Evolutionary conservation across 1,140 invertebrate species (phyloP).

Genomic region (Zaprionus nigranus): DNA sequence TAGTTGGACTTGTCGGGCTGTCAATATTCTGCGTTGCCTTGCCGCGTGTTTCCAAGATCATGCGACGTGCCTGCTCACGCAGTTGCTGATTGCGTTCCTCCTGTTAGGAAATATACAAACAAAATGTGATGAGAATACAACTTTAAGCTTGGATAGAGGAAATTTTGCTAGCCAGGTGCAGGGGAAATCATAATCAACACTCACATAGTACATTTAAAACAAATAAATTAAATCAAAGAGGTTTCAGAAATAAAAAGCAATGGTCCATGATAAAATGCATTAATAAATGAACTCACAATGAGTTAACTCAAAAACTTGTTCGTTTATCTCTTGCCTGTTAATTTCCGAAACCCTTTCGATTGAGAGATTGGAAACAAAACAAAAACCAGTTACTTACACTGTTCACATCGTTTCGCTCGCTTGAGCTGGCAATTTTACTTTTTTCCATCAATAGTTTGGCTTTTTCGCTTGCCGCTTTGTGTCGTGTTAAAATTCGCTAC

Average conservation of each 20-base stretch:
- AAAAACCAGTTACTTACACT: slow-evolving; percentile 75
- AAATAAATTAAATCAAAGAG: neutral
- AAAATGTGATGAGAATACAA: slow-evolving; percentile 29
- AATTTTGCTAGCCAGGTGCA: neutral
- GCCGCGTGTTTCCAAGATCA: slow-evolving; percentile 94
- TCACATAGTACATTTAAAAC: neutral
- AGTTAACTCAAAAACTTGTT: neutral
- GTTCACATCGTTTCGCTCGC: slow-evolving; percentile 83
- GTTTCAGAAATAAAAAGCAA: slow-evolving; percentile 1
- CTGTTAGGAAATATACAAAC: slow-evolving; percentile 84
- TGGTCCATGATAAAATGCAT: neutral
- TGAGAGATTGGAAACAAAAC: neutral
- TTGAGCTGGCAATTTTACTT: slow-evolving; percentile 89
- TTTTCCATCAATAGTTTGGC: slow-evolving; percentile 95
- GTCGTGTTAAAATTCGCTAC: slow-evolving; percentile 87
- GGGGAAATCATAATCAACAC: neutral
- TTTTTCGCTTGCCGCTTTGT: slow-evolving; percentile 94
- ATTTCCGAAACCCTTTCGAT: neutral
- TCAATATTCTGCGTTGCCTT: slow-evolving; percentile 83
- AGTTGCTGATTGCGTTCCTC: slow-evolving; percentile 94
- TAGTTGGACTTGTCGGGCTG: slow-evolving; percentile 81
- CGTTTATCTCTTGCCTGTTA: neutral
- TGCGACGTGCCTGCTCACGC: slow-evolving; percentile 92
- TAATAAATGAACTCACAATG: neutral
- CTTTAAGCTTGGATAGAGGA: neutral